Percentiles rank a stretch among this genome's conserved stretches.
Conservation (phyloP, 1,140 invertebrate genomes). For the Holotrichia oblita region DNA sequence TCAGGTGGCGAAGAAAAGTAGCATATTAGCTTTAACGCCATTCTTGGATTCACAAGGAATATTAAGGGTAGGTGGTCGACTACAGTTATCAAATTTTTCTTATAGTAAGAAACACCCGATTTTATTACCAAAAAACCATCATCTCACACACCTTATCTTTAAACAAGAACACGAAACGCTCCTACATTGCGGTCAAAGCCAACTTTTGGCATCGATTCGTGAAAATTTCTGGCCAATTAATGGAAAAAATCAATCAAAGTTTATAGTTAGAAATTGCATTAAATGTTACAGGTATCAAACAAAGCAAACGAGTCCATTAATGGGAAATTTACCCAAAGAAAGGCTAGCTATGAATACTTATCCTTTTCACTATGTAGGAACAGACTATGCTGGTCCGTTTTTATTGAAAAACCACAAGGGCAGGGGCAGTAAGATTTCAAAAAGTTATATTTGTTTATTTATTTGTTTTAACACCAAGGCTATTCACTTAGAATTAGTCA, state of each 20-base stretch:
- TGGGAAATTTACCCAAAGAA: not conserved
- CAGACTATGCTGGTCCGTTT: slow-evolving; percentile 16
- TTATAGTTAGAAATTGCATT: slow-evolving; percentile 5
- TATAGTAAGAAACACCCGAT: not conserved
- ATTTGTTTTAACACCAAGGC: not conserved
- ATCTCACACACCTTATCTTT: not conserved
- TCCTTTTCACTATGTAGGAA: slow-evolving; percentile 2
- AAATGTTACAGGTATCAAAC: not conserved
- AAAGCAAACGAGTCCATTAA: not conserved
- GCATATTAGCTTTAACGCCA: not conserved
- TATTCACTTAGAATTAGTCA: slow-evolving; percentile 16
- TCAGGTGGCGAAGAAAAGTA: not conserved
- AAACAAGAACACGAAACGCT: not conserved
- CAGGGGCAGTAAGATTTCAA: not conserved
- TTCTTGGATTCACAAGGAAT: not conserved
- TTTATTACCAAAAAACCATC: slow-evolving; percentile 11
- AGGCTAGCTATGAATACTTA: not conserved
- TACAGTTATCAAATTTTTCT: not conserved
- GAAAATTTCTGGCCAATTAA: slow-evolving; percentile 1
- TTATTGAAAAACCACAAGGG: not conserved
- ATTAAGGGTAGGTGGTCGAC: slow-evolving; percentile 24
- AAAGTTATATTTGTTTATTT: slow-evolving; percentile 13
- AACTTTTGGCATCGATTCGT: not conserved
- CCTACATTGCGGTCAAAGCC: not conserved
- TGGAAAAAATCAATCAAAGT: not conserved